Conservation (phyloP, 2,888 invertebrate genomes). For the Charanyca ferruginea region DNA sequence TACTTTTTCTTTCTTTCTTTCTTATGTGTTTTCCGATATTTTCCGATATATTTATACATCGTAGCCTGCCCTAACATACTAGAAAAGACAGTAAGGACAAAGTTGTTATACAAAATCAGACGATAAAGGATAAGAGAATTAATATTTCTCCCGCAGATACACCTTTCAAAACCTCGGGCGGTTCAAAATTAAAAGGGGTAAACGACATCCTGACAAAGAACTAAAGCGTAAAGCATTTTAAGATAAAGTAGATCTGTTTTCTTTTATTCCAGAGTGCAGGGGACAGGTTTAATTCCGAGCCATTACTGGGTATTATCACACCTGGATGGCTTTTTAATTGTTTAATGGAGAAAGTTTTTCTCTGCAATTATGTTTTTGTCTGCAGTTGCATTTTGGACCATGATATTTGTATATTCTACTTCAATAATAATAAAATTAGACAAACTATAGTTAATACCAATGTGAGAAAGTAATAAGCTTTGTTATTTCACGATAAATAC, state of each 20-base stretch:
- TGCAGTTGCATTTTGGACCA: background rate
- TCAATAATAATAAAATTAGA: too few relatives aligned
- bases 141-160: slow-evolving; percentile 9
- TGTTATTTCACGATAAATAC: too few relatives aligned
- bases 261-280: slow-evolving; percentile 13
- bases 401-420: too few relatives aligned
- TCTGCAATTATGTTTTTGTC: slow-evolving; percentile 17
- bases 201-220: slow-evolving; percentile 11
- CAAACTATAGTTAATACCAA: too few relatives aligned
- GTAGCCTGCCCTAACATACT: background rate
- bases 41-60: background rate
- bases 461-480: too few relatives aligned
- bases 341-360: slow-evolving; percentile 19
- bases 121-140: background rate
- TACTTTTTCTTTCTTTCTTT: too few relatives aligned
- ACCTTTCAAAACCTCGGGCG: slow-evolving; percentile 2
- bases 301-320: slow-evolving; percentile 23
- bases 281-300: slow-evolving; percentile 25
- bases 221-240: slow-evolving; percentile 17
- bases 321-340: slow-evolving; percentile 15
- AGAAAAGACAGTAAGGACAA: background rate
- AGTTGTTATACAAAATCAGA: background rate
- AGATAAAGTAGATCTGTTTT: slow-evolving; percentile 43
- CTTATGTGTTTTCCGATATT: too few relatives aligned
- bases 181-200: slow-evolving; percentile 22